phyloP scores from a whole-genome alignment of 1,140 invertebrate genomes.

The Holcopasites calliopsidis region DNA sequence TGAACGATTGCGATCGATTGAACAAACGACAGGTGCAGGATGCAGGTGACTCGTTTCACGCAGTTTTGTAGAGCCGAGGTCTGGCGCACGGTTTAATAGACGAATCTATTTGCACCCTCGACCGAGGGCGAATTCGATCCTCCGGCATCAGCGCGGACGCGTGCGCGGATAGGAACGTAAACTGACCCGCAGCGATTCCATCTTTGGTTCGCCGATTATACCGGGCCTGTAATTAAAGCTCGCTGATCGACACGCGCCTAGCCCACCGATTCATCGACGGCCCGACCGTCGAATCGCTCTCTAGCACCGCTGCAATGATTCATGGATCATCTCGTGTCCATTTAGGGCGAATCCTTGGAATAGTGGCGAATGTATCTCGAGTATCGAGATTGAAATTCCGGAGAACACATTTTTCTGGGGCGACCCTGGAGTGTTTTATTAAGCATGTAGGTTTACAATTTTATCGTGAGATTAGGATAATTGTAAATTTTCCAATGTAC shows the following conservation, averaged over 20 bases:
- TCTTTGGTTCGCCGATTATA: conserved; percentile 5
- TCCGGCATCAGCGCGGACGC: background rate
- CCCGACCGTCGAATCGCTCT: background rate
- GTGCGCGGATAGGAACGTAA: background rate
- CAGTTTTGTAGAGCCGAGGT: conserved; percentile 11
- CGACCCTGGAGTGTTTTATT: too few relatives aligned
- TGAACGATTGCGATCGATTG: conserved; percentile 6
- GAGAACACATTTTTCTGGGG: too few relatives aligned
- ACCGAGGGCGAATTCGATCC: conserved; percentile 35
- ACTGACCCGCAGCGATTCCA: background rate
- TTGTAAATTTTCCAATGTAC: too few relatives aligned
- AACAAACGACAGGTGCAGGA: too few relatives aligned
- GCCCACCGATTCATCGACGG: conserved; percentile 6
- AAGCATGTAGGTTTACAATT: too few relatives aligned
- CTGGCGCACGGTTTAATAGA: conserved; percentile 12
- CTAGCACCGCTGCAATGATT: background rate
- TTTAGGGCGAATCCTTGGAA: background rate
- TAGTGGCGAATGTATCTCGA: too few relatives aligned
- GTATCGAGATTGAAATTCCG: too few relatives aligned
- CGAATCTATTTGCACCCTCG: too few relatives aligned
- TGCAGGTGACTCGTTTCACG: background rate
- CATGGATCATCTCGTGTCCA: background rate
- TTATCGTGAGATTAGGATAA: too few relatives aligned
- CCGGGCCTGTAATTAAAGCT: conserved; percentile 24
- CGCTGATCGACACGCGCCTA: background rate